phyloP scores from a whole-genome alignment of 2,888 invertebrate genomes.

The Caenorhabditis plicata region DNA sequence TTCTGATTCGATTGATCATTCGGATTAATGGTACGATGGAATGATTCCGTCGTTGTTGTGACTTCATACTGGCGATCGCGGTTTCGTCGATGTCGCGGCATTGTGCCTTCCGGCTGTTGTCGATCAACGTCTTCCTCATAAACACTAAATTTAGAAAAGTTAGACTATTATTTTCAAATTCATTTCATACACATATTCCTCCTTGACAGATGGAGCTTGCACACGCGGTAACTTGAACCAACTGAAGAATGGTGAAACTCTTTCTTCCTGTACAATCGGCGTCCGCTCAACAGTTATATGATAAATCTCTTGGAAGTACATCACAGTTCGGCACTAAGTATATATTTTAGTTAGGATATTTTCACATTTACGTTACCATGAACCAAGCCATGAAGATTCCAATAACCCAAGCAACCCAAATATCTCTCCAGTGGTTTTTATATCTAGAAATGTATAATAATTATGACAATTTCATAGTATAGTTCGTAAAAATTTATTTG shows the following conservation, averaged over 20 bases:
- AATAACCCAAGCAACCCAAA: constrained; percentile 67
- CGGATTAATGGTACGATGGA: constrained; percentile 65
- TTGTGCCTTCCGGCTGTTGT: constrained; percentile 45
- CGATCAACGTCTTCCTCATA: constrained; percentile 63
- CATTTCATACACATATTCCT: constrained; percentile 59
- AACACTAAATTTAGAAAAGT: constrained; percentile 55
- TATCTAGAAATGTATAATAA: too few relatives aligned
- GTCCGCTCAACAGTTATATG: constrained; percentile 53
- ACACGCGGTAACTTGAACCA: constrained; percentile 66
- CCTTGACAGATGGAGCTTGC: constrained; percentile 62
- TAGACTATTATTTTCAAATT: neutral
- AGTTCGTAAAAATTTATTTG: too few relatives aligned
- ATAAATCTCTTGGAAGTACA: constrained; percentile 66
- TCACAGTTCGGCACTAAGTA: constrained; percentile 62
- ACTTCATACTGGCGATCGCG: constrained; percentile 50
- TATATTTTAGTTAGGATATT: neutral
- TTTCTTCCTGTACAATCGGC: constrained; percentile 44
- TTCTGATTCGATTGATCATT: constrained; percentile 34
- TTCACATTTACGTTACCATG: constrained; percentile 61
- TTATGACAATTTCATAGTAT: neutral
- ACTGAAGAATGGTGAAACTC: constrained; percentile 64
- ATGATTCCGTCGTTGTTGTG: constrained; percentile 65
- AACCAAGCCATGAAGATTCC: constrained; percentile 67
- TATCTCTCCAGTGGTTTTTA: constrained; percentile 68
- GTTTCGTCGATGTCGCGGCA: constrained; percentile 56